phyloP scores from a whole-genome alignment of 1,140 invertebrate genomes.

The Aplysia californica region DNA sequence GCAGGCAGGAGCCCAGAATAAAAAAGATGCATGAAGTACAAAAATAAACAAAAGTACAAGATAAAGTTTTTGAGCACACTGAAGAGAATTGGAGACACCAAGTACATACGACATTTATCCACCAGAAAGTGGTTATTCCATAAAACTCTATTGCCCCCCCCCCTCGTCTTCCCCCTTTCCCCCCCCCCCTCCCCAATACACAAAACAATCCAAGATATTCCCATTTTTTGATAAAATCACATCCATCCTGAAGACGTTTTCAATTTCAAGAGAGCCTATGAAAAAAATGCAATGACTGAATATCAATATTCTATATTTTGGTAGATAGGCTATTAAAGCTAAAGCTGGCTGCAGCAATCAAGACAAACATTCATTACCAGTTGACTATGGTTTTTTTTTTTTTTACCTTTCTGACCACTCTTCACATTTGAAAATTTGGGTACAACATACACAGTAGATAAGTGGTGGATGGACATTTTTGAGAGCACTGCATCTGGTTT shows the following conservation, averaged over 20 bases:
- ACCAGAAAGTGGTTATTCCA: not conserved
- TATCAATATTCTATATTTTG: too few species aligned
- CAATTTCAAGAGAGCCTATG: too few species aligned
- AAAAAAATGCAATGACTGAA: too few species aligned
- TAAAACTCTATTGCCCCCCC: too few species aligned
- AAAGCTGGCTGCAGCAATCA: not conserved
- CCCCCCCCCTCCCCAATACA: too few species aligned
- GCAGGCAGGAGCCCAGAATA: not conserved
- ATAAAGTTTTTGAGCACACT: too few species aligned
- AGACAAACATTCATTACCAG: not conserved
- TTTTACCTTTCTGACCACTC: not conserved
- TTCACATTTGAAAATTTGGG: not conserved
- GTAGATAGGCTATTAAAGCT: not conserved
- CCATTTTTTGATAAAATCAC: too few species aligned
- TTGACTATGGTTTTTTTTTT: not conserved
- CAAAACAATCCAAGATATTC: too few species aligned
- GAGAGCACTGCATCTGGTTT: constrained; percentile 4
- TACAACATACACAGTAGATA: constrained; percentile 24
- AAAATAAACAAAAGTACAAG: not conserved
- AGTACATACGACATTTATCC: not conserved
- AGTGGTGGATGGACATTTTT: constrained; percentile 4
- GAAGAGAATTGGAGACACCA: not conserved
- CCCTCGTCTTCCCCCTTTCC: too few species aligned
- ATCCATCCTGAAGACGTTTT: too few species aligned
- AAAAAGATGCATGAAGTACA: not conserved